Evolutionary conservation across 2,113 vertebrate genomes (phyloP).

Genomic region (Bubo scandiacus): DNA sequence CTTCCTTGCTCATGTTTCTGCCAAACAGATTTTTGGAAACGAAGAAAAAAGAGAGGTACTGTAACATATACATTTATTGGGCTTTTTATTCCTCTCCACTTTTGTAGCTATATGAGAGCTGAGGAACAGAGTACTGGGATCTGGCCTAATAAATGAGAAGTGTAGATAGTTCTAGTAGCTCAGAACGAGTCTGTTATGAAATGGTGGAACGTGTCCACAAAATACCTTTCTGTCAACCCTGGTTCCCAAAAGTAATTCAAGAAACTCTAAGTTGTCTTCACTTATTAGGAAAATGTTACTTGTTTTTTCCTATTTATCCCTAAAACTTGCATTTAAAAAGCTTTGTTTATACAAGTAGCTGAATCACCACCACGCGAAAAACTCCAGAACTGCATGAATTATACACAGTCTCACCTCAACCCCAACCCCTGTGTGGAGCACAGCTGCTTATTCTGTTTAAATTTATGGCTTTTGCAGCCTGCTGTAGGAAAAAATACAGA

Average conservation of each 20-base stretch:
- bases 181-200: background rate
- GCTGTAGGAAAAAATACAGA: background rate
- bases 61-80: constrained; percentile 31
- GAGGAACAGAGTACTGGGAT: background rate
- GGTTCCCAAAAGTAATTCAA: background rate
- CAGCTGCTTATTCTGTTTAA: background rate
- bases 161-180: background rate
- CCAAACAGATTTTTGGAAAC: constrained; percentile 67
- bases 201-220: background rate
- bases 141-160: background rate
- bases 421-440: background rate
- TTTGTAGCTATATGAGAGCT: background rate
- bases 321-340: background rate
- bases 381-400: background rate
- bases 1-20: constrained; percentile 75
- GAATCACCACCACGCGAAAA: accelerated
- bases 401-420: background rate
- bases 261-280: background rate
- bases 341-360: background rate
- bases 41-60: constrained; percentile 37
- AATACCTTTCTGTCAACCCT: background rate
- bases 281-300: background rate
- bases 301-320: background rate
- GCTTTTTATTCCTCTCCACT: background rate
- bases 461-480: background rate